Conservation (phyloP, 2,888 invertebrate genomes). For the Gymnosoma rotundatum region DNA sequence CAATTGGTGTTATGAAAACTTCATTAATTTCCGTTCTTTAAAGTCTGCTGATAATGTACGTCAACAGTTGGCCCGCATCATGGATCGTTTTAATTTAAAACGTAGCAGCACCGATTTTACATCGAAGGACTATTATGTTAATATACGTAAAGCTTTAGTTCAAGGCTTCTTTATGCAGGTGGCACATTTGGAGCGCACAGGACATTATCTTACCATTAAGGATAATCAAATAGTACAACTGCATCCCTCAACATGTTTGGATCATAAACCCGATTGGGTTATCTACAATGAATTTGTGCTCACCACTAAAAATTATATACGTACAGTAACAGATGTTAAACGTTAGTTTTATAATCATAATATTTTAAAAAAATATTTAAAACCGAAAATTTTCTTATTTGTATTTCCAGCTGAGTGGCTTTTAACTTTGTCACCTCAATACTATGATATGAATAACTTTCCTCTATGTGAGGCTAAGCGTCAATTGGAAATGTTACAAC, state of each 20-base stretch:
- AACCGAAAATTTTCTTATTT: conserved; percentile 8
- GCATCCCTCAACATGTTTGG: conserved; percentile 99
- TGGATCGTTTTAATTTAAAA: conserved; percentile 97
- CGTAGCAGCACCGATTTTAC: conserved; percentile 99
- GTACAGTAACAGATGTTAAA: conserved; percentile 99
- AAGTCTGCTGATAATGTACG: conserved; percentile 99
- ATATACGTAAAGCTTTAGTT: conserved; percentile 98
- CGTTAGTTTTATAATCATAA: conserved; percentile 86
- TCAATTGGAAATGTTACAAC: conserved; percentile 93
- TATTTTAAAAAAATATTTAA: neutral
- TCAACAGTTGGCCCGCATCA: conserved; percentile 97
- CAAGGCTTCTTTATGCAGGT: conserved; percentile 99
- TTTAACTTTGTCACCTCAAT: conserved; percentile 96
- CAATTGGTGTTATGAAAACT: conserved; percentile 99
- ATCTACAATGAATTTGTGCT: conserved; percentile 99
- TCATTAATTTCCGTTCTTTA: conserved; percentile 98
- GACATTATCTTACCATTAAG: conserved; percentile 99
- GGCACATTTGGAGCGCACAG: conserved; percentile 98
- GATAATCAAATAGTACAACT: conserved; percentile 99
- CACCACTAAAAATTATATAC: conserved; percentile 99
- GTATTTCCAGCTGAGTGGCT: conserved; percentile 92
- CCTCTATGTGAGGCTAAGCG: conserved; percentile 98
- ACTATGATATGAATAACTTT: conserved; percentile 99
- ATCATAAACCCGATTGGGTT: conserved; percentile 99
- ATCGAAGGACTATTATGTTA: conserved; percentile 98